A percentile compares a stretch with the other conserved stretches of the same genome.
phyloP scores from a whole-genome alignment of 23 tunicate genomes.

The Trididemnum miniatum region DNA sequence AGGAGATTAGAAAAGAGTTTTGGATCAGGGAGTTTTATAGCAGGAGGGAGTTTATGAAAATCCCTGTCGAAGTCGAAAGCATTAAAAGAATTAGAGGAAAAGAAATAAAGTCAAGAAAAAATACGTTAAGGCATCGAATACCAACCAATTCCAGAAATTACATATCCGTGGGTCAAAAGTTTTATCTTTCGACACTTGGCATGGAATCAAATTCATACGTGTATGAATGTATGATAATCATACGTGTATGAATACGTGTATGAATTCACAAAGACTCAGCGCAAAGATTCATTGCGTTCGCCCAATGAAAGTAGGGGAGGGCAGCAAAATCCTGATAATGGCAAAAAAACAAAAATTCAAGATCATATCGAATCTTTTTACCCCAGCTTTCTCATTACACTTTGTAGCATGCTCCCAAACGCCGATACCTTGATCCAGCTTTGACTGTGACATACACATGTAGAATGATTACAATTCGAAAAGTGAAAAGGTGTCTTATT shows the following conservation, averaged over 20 bases:
- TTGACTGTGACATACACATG: not conserved
- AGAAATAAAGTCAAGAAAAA: not conserved
- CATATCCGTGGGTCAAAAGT: not conserved
- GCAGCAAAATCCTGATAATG: not conserved
- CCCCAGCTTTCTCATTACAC: not conserved
- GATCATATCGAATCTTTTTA: not conserved
- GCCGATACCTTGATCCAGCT: not conserved
- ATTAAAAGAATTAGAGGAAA: not conserved
- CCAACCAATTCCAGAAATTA: not conserved
- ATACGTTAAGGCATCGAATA: not conserved
- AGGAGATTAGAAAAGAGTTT: not conserved
- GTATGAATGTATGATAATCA: too few relatives aligned
- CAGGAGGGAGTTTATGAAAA: not conserved
- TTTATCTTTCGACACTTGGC: not conserved
- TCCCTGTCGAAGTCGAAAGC: not conserved
- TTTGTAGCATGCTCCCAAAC: not conserved
- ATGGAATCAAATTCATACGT: not conserved
- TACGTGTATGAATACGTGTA: too few relatives aligned
- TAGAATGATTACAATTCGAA: conserved; percentile 7
- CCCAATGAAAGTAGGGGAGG: not conserved
- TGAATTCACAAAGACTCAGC: not conserved
- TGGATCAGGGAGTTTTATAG: not conserved
- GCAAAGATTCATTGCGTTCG: not conserved
- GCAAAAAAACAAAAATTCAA: not conserved
- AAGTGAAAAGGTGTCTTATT: not conserved